Evolutionary conservation across 1,140 invertebrate species (phyloP).

Genomic region (Neodiprion virginianus): DNA sequence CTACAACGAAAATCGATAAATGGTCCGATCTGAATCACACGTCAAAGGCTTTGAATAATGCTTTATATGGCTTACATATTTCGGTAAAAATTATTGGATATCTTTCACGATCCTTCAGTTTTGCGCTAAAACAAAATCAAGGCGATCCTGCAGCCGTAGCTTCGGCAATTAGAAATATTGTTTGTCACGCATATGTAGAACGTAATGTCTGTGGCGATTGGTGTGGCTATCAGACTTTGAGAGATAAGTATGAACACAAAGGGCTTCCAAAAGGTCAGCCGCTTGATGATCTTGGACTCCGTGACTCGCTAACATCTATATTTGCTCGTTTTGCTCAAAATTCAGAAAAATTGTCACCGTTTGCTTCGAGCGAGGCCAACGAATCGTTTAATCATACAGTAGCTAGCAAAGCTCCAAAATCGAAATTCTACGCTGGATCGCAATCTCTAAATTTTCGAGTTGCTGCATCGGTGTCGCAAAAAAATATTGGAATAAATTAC

Average conservation of each 20-base stretch:
- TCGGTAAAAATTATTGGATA: slow-evolving; percentile 17
- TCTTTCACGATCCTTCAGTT: slow-evolving; percentile 22
- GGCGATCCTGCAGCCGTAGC: slow-evolving; percentile 21
- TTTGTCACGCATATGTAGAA: slow-evolving; percentile 23
- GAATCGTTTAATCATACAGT: slow-evolving; percentile 12
- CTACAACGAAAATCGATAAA: slow-evolving; percentile 12
- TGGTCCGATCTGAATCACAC: not conserved
- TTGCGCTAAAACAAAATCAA: slow-evolving; percentile 26
- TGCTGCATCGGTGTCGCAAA: not conserved
- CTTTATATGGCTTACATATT: not conserved
- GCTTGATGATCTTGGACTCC: not conserved
- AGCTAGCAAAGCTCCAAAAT: slow-evolving; percentile 3
- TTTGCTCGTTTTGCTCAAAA: slow-evolving; percentile 17
- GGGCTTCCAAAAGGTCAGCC: slow-evolving; percentile 12
- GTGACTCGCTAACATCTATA: slow-evolving; percentile 7
- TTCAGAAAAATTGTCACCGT: slow-evolving; percentile 12
- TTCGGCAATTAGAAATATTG: slow-evolving; percentile 20
- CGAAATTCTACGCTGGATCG: not conserved
- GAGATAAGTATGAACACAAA: slow-evolving; percentile 20
- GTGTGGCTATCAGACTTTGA: slow-evolving; percentile 14
- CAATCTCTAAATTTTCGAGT: not conserved
- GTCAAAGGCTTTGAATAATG: not conserved
- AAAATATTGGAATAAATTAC: slow-evolving; percentile 17
- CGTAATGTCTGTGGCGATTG: slow-evolving; percentile 25
- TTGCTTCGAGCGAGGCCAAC: slow-evolving; percentile 18